phyloP scores from a whole-genome alignment of 1,140 invertebrate genomes.

The Papilio dardanus region DNA sequence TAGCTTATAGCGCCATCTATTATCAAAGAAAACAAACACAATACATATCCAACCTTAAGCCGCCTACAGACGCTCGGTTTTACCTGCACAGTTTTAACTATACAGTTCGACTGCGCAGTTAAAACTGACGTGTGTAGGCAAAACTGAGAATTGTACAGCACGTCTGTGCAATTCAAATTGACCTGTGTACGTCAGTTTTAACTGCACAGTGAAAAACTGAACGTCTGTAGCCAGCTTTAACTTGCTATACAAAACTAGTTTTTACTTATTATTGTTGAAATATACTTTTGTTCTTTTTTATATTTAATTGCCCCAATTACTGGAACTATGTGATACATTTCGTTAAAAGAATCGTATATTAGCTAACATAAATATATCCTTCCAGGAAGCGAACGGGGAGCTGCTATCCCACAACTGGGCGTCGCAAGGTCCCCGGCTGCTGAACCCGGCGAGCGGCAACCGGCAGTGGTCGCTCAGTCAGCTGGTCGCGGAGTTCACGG shows the following conservation, averaged over 20 bases:
- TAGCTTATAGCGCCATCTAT: background rate
- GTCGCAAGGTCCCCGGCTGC: slow-evolving; percentile 58
- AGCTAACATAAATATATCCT: slow-evolving; percentile 3
- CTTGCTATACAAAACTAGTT: too few relatives aligned
- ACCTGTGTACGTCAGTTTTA: too few relatives aligned
- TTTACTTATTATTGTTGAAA: too few relatives aligned
- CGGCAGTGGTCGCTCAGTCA: slow-evolving; percentile 88
- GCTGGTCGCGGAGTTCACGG: slow-evolving; percentile 90
- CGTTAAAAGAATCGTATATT: background rate
- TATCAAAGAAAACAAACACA: background rate
- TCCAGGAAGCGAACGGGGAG: slow-evolving; percentile 91
- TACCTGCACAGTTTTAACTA: too few relatives aligned
- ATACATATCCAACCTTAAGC: background rate
- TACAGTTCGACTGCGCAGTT: too few relatives aligned
- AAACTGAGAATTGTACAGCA: too few relatives aligned
- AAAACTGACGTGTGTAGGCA: too few relatives aligned
- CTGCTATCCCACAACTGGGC: slow-evolving; percentile 84
- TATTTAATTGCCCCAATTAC: background rate
- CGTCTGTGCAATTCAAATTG: too few relatives aligned
- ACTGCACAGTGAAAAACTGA: too few relatives aligned
- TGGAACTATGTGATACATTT: background rate
- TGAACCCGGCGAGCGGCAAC: slow-evolving; percentile 72
- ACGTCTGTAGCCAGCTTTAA: too few relatives aligned
- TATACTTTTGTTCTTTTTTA: background rate
- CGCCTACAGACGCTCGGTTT: too few relatives aligned